Evolutionary conservation across 2,113 vertebrate genomes (phyloP).

Genomic region (Chamaetylas fuelleborni): DNA sequence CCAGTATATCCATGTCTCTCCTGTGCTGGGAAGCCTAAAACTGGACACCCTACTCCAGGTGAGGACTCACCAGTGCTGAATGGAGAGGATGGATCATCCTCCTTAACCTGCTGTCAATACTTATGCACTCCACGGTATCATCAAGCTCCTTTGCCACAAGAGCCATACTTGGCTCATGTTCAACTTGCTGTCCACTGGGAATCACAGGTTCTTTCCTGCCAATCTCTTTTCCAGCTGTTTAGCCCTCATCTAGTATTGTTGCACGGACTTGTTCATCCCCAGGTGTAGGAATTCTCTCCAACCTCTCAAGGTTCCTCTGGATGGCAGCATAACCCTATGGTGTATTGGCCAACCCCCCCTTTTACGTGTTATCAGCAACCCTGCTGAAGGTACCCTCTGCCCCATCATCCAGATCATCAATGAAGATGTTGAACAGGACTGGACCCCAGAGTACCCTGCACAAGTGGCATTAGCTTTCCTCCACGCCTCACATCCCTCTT

Average conservation of each 20-base stretch:
- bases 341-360: rapidly evolving
- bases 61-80: background rate
- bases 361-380: background rate
- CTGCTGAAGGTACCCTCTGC: background rate
- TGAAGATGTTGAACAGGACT: background rate
- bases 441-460: background rate
- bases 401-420: background rate
- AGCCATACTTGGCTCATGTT: background rate
- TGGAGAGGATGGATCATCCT: background rate
- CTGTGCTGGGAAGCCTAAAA: background rate
- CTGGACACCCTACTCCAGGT: background rate
- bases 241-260: background rate
- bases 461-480: background rate
- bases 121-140: background rate
- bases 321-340: background rate
- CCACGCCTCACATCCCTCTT: background rate
- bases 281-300: background rate
- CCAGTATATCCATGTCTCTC: background rate
- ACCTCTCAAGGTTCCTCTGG: background rate
- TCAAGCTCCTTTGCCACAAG: background rate
- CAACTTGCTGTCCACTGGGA: background rate
- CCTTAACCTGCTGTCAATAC: background rate
- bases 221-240: background rate
- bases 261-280: background rate
- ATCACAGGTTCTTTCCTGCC: background rate